Evolutionary conservation across 2,888 invertebrate genomes (phyloP), one percentile per base, ranked within the genome.

Genomic region (Aspidiotus destructor): DNA sequence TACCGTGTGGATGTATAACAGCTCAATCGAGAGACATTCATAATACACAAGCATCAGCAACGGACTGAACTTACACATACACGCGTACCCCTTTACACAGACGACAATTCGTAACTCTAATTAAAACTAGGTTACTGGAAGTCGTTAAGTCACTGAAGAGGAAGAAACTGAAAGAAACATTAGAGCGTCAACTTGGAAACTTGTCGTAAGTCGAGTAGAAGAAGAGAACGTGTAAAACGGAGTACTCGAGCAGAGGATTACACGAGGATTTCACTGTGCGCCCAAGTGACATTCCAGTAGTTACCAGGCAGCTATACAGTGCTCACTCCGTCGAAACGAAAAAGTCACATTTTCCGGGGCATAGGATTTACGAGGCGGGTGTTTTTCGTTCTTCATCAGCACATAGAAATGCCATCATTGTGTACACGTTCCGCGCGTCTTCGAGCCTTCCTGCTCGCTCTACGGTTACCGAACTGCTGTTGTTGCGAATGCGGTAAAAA

Each of bases 91-190:
- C 28, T 5, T 28, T 3, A 28, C 28, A 28, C 28, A 28, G 28
- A 28, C 28, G 28, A 28, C 28, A 28, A 28, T 28, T 28, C 28
- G 28, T 65, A 65, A 58, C 65, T 65, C 58, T 65, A 65, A 65
- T 65, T 65, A 65, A 65, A 65, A 65, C 65, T 65, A 65, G 65
- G 65, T 65, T 65, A 65, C 42, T 65, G 65, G 57, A 65, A 65
- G 65, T 65, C 65, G 65, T 65, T 65, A 65, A 65, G 58, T 65
- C 58, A 65, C 48, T 65, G 42, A 57, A 65, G 65, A 65, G 65
- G 65, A 65, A 65, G 65, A 65, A 65, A 58, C 58, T 65, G 60
- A 48, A 65, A 65, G 65, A 65, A 65, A 65, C 65, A 65, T 65
- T 65, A 65, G 65, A 65, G 58, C 65, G 65, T 65, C 65, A 58